Evolutionary conservation across 2,888 invertebrate species (phyloP).

Genomic region (Phyllotreta striolata): DNA sequence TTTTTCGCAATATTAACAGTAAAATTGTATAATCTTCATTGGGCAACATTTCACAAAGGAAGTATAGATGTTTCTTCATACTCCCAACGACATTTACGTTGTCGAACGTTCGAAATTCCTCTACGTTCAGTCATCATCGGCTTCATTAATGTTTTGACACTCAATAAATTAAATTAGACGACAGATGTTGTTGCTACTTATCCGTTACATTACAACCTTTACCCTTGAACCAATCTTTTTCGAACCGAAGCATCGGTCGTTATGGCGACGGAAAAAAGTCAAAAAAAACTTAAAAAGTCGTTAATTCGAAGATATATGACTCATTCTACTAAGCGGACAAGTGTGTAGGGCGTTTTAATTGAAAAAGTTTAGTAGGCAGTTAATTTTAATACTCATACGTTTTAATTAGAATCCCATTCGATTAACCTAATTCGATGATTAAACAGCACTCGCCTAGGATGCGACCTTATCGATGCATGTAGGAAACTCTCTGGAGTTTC

Average conservation of each 20-base stretch:
- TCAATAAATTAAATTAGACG: slow-evolving; percentile 27
- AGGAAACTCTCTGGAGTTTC: background rate
- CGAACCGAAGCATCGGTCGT: slow-evolving; percentile 19
- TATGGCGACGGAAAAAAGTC: slow-evolving; percentile 18
- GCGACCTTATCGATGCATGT: too few species aligned
- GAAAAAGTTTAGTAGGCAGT: slow-evolving; percentile 13
- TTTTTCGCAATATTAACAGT: too few species aligned
- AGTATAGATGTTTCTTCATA: background rate
- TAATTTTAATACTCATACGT: slow-evolving; percentile 1
- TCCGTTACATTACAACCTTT: slow-evolving; percentile 27
- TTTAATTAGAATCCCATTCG: too few species aligned
- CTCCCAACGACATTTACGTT: slow-evolving; percentile 1
- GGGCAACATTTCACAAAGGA: slow-evolving; percentile 1
- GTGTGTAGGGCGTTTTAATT: slow-evolving; percentile 12
- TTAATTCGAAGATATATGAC: slow-evolving; percentile 23
- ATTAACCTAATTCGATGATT: too few species aligned
- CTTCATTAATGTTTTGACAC: slow-evolving; percentile 31
- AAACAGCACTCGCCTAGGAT: too few species aligned
- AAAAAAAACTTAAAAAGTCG: slow-evolving; percentile 1
- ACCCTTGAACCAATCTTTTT: slow-evolving; percentile 27
- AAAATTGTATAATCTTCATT: too few species aligned
- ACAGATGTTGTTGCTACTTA: slow-evolving; percentile 27
- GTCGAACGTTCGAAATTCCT: slow-evolving; percentile 22
- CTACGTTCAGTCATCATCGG: slow-evolving; percentile 14
- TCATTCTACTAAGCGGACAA: slow-evolving; percentile 16